Evolutionary conservation across 2,888 invertebrate species (phyloP).

Genomic region (Liopterus haemorrhoidalis): DNA sequence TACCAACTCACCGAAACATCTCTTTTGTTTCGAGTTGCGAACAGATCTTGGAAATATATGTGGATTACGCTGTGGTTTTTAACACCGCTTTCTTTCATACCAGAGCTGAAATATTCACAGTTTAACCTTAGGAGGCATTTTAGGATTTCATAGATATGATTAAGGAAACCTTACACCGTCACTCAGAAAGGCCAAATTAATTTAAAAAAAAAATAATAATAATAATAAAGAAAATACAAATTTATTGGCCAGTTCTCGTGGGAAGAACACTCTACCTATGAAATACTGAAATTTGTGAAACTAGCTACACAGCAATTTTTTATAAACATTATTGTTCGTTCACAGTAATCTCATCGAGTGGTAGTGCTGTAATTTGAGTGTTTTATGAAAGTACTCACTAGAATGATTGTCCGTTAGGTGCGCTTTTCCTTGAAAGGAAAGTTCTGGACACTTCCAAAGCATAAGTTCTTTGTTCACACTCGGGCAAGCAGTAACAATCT

Average conservation of each 20-base stretch:
- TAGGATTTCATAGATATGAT: too few species aligned
- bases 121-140: too few species aligned
- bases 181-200: too few species aligned
- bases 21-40: constrained; percentile 59
- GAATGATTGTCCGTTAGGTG: constrained; percentile 46
- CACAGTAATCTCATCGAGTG: too few species aligned
- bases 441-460: constrained; percentile 60
- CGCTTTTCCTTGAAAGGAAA: constrained; percentile 46
- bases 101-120: constrained; percentile 36
- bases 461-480: constrained; percentile 59
- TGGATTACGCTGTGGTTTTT: constrained; percentile 55
- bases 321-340: too few species aligned
- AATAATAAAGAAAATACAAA: background rate
- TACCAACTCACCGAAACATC: constrained; percentile 66
- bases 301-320: too few species aligned
- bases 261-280: too few species aligned
- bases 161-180: too few species aligned
- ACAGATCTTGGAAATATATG: constrained; percentile 61
- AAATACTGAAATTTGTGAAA: too few species aligned
- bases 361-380: constrained; percentile 11
- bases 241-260: too few species aligned
- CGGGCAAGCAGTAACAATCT: constrained; percentile 54
- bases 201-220: background rate
- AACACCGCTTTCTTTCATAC: constrained; percentile 43
- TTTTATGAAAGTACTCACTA: constrained; percentile 45